Conservation (phyloP, 2,113 vertebrate genomes). For the Progne subis region DNA sequence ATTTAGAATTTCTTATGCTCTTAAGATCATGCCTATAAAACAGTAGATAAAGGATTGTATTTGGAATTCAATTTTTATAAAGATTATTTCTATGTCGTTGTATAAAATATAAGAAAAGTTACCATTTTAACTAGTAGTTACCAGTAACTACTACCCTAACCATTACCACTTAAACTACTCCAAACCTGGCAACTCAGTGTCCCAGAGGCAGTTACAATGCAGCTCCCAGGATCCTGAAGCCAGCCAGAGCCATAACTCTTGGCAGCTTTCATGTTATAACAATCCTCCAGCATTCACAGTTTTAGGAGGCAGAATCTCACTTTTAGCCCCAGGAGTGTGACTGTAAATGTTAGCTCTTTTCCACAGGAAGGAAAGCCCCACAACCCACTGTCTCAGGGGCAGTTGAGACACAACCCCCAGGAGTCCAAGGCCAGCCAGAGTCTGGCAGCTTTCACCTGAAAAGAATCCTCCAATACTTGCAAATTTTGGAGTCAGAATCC, state of each 20-base stretch:
- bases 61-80: not conserved
- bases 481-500: not conserved
- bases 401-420: not conserved
- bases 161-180: not conserved
- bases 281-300: not conserved
- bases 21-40: not conserved
- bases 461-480: accelerated
- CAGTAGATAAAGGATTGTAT: not conserved
- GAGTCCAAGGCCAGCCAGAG: not conserved
- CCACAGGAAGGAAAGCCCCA: not conserved
- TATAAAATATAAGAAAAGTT: not conserved
- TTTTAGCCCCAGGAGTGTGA: not conserved
- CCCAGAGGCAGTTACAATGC: not conserved
- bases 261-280: not conserved
- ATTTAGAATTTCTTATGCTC: not conserved
- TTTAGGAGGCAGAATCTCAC: not conserved
- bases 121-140: not conserved
- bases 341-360: not conserved
- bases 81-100: not conserved
- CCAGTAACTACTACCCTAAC: not conserved
- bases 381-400: not conserved
- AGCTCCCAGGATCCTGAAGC: not conserved
- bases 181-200: not conserved
- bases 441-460: not conserved
- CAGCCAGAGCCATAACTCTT: not conserved